A percentile compares a stretch with the other conserved stretches of the same genome.
These are phyloP conservation scores for Anoplophora glabripennis DNA, from an alignment of 1,140 invertebrate genomes.

Conservation along the genomic window DNA sequence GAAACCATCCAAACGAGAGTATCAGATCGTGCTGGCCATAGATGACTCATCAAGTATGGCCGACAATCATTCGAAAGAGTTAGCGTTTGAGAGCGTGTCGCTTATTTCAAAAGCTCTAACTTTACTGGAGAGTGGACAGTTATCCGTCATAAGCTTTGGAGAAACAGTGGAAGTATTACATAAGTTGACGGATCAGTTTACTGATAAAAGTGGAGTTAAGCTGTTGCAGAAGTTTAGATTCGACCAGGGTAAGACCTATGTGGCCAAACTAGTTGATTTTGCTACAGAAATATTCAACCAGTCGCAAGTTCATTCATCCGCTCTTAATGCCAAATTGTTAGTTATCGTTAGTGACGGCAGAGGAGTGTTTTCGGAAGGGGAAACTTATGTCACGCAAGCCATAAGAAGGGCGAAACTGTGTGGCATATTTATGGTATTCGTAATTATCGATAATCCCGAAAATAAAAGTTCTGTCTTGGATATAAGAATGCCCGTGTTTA, in stretches of 20 bases:
- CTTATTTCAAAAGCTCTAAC: constrained; percentile 87
- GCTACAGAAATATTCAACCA: constrained; percentile 66
- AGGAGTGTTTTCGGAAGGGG: constrained; percentile 88
- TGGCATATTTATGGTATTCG: constrained; percentile 90
- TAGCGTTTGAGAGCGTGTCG: constrained; percentile 93
- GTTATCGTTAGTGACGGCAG: constrained; percentile 93
- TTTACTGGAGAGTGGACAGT: constrained; percentile 88
- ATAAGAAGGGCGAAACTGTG: constrained; percentile 75
- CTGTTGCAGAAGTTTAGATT: constrained; percentile 77
- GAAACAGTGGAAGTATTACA: constrained; percentile 81
- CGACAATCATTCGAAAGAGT: constrained; percentile 83
- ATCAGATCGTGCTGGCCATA: constrained; percentile 94
- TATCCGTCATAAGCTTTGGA: constrained; percentile 91
- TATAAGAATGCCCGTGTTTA: constrained; percentile 75
- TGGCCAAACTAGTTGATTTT: constrained; percentile 77
- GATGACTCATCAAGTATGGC: constrained; percentile 96
- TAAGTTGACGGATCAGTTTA: constrained; percentile 82
- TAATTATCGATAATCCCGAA: constrained; percentile 91
- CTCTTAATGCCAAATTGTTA: constrained; percentile 76
- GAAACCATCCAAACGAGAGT: constrained; percentile 93
- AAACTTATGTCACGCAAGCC: constrained; percentile 70
- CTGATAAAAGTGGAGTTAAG: constrained; percentile 74
- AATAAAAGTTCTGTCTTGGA: constrained; percentile 93
- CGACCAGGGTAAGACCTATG: constrained; percentile 75
- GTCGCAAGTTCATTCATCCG: constrained; percentile 24